phyloP scores from a whole-genome alignment of 2,888 invertebrate genomes.

The Abrostola triplasia region DNA sequence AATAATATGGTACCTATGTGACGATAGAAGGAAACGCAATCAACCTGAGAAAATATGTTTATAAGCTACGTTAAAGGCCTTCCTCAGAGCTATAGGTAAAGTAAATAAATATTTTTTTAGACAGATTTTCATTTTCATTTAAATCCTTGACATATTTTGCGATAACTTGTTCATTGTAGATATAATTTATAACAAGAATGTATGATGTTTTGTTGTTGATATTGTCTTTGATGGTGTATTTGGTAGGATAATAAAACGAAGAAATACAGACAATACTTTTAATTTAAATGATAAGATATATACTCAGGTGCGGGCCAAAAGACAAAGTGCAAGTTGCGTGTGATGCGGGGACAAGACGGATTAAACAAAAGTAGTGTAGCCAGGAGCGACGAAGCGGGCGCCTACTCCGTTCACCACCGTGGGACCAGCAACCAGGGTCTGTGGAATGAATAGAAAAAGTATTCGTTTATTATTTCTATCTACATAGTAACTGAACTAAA shows the following conservation, averaged over 20 bases:
- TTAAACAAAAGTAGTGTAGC: constrained; percentile 62
- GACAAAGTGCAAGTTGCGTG: constrained; percentile 47
- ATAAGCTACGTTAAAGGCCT: no score
- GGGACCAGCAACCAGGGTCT: constrained; percentile 83
- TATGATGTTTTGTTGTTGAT: not conserved
- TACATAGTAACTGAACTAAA: no score
- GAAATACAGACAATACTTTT: constrained; percentile 3
- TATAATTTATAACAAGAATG: not conserved
- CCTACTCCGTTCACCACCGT: constrained; percentile 74
- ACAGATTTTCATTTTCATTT: no score
- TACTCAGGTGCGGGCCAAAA: constrained; percentile 25
- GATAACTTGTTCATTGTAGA: not conserved
- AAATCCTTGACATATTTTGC: no score
- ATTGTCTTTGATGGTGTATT: not conserved
- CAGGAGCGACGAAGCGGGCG: constrained; percentile 66
- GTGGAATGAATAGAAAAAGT: constrained; percentile 35
- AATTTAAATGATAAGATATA: constrained; percentile 25
- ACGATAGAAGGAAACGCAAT: no score
- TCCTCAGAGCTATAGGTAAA: no score
- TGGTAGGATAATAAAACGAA: not conserved
- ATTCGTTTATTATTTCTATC: not conserved
- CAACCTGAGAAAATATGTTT: no score
- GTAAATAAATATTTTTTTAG: no score
- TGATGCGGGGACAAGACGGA: constrained; percentile 17
- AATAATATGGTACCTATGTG: no score